Evolutionary conservation across 2,888 invertebrate species (phyloP).

Genomic region (Ormyrus pomaceus): DNA sequence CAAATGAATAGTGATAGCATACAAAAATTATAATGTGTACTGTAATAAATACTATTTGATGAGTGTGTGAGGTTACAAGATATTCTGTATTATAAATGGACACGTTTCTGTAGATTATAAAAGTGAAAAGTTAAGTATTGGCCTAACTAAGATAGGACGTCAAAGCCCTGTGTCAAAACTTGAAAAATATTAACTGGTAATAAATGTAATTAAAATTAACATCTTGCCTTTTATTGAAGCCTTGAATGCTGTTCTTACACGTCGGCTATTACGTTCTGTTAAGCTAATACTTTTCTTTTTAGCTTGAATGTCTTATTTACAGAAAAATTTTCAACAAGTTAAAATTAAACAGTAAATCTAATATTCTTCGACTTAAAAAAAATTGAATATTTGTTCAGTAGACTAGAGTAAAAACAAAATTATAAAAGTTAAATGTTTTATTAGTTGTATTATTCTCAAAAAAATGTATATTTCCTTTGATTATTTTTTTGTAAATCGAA

Average conservation of each 20-base stretch:
- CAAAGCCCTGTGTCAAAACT: slow-evolving; percentile 6
- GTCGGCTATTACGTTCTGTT: slow-evolving; percentile 14
- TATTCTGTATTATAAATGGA: slow-evolving; percentile 53
- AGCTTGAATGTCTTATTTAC: slow-evolving; percentile 28
- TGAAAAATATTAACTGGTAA: slow-evolving; percentile 13
- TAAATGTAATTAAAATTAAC: slow-evolving; percentile 31
- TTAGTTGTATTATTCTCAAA: neutral
- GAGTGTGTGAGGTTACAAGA: slow-evolving; percentile 34
- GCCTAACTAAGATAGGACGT: slow-evolving; percentile 18
- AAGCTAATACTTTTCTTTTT: slow-evolving; percentile 41
- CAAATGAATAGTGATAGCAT: slow-evolving; percentile 37
- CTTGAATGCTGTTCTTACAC: slow-evolving; percentile 41
- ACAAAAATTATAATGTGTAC: slow-evolving; percentile 35
- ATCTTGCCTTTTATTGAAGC: slow-evolving; percentile 24
- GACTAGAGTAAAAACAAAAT: slow-evolving; percentile 26
- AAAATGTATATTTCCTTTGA: slow-evolving; percentile 19
- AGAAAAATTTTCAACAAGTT: slow-evolving; percentile 24
- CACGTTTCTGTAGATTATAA: slow-evolving; percentile 43
- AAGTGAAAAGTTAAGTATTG: slow-evolving; percentile 46
- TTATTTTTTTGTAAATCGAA: neutral
- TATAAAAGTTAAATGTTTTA: slow-evolving; percentile 17
- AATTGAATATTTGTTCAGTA: slow-evolving; percentile 35
- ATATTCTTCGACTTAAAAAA: slow-evolving; percentile 31
- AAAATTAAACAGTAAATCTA: slow-evolving; percentile 41
- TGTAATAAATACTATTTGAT: slow-evolving; percentile 23